Conservation (phyloP, 1,140 invertebrate species). For the Maconellicoccus hirsutus region DNA sequence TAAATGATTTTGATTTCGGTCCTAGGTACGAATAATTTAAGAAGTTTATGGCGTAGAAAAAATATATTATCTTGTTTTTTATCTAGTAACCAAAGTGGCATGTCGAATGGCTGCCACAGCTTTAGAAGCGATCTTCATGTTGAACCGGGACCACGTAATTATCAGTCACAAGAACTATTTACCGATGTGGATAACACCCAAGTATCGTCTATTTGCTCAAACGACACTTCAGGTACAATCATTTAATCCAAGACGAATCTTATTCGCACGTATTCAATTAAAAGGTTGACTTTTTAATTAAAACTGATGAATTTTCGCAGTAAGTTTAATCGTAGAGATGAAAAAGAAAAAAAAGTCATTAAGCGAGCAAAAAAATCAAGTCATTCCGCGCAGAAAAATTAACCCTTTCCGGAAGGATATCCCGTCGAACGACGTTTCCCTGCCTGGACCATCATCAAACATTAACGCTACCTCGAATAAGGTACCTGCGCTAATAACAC, state of each 20-base stretch:
- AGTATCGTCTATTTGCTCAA: background rate
- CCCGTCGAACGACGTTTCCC: background rate
- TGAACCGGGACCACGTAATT: background rate
- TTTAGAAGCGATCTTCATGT: background rate
- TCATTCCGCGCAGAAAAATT: background rate
- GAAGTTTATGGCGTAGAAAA: too few relatives aligned
- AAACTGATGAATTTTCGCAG: background rate
- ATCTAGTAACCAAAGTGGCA: background rate
- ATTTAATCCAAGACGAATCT: background rate
- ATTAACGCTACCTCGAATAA: background rate
- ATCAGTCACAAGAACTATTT: conserved; percentile 4
- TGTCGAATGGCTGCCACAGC: background rate
- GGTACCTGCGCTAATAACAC: background rate
- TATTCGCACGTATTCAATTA: background rate
- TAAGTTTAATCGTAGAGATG: background rate
- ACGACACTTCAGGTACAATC: background rate
- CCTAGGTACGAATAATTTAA: background rate
- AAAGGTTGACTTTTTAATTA: background rate
- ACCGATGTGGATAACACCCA: background rate
- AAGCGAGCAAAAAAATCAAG: conserved; percentile 16
- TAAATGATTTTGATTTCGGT: background rate
- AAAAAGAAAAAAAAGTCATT: conserved; percentile 14
- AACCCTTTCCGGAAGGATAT: conserved; percentile 1
- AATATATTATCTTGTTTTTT: too few relatives aligned
- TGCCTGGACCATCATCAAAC: background rate